Evolutionary conservation across 2,888 invertebrate species (phyloP), one percentile per base, ranked within the genome.

Genomic region (Ectemnius continuus): DNA sequence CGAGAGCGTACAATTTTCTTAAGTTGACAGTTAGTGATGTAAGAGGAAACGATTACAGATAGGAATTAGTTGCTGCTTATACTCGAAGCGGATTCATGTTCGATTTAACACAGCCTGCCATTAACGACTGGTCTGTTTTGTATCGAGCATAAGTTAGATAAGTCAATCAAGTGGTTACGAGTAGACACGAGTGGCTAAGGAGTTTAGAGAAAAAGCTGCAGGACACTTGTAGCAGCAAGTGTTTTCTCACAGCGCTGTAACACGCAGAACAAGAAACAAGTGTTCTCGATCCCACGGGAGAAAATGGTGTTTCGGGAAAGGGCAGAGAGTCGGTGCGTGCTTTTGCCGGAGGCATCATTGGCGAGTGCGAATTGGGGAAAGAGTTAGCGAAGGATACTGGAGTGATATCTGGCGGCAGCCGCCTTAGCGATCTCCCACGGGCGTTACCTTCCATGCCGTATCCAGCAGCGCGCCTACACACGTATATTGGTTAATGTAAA

Each of bases 381-480:
- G 28, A 16, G 16, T 52, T 47, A 4, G 16, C 2, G 20, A 56
- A 26, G 3, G 23, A 57, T 56, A 16, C 13, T 20, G 13, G 56
- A 65, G 79, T 70, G 81, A 83, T 83, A 52, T 82, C 60, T 58
- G 67, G 61, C 73, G 67, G 58, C 62, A 71, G 84, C 85, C 83
- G 83, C 84, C 85, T 83, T 80, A 73, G 79, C 74, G 76, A 79
- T 84, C 88, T 89, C 87, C 88, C 86, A 89, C 86, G 86, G 83
- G 82, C 85, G 84, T 88, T 88, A 87, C 89, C 88, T 88, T 88
- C 88, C 88, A 86, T 86, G 88, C 85, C 83, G 75, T 77, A 84
- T 82, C 74, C 84, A 80, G 80, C 36, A 11, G 5, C 86, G 86
- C 88, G 87, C 88, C 89, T 88, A 88, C 88, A 83, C 87, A 67